A percentile compares a stretch with the other conserved stretches of the same genome.
phyloP scores from a whole-genome alignment of 92 coral and sea anemone species.

The Phenganax marumi region DNA sequence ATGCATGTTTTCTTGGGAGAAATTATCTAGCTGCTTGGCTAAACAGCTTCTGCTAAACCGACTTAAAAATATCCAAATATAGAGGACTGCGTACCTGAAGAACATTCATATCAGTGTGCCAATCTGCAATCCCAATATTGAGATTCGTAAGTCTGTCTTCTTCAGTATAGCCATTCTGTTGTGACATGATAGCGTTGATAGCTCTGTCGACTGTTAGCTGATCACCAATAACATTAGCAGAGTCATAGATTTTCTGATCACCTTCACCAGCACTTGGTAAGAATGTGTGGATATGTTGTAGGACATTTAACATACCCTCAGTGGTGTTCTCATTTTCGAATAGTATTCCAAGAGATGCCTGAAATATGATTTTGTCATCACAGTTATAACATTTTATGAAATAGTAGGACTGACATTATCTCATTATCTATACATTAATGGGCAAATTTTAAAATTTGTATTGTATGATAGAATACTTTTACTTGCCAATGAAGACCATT shows the following conservation, averaged over 20 bases:
- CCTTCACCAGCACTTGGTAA: background rate
- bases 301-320: background rate
- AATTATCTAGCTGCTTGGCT: too few species aligned
- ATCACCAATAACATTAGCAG: slow-evolving; percentile 34
- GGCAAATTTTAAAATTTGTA: too few species aligned
- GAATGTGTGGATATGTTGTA: background rate
- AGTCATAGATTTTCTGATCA: background rate
- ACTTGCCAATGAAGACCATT: too few species aligned
- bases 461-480: too few species aligned
- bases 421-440: too few species aligned
- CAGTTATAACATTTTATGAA: too few species aligned
- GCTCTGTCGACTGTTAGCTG: slow-evolving; percentile 34
- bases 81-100: background rate
- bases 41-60: background rate
- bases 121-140: slow-evolving; percentile 34
- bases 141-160: slow-evolving; percentile 24
- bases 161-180: slow-evolving; percentile 37
- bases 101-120: slow-evolving; percentile 39
- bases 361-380: too few species aligned
- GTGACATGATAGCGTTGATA: slow-evolving; percentile 32
- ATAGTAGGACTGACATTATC: too few species aligned
- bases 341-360: too few species aligned
- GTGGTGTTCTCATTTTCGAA: too few species aligned
- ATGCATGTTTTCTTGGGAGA: too few species aligned
- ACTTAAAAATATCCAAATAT: background rate